phyloP scores from a whole-genome alignment of 2,797 vertebrate genomes.

The Ambastaia sidthimunki region DNA sequence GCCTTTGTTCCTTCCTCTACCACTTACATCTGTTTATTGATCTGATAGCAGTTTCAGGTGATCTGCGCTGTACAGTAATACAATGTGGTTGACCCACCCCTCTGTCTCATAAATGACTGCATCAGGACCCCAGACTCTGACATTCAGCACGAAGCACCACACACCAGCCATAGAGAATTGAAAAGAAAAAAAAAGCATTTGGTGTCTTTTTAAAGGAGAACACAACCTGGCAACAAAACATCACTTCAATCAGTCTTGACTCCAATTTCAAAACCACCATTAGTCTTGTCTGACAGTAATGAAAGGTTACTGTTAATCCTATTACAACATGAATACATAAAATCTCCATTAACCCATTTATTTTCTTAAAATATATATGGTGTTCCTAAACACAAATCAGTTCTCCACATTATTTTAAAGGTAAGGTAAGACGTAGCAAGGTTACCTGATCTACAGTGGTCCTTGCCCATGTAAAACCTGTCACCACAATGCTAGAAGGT shows the following conservation, averaged over 20 bases:
- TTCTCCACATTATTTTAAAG: neutral
- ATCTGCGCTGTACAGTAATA: constrained; percentile 43
- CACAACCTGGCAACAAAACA: neutral
- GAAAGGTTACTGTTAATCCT: neutral
- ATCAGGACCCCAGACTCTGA: constrained; percentile 30
- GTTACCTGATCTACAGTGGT: too few species aligned
- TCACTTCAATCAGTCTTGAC: neutral
- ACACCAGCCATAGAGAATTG: neutral
- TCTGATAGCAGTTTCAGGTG: constrained; percentile 40
- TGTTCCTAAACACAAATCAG: neutral
- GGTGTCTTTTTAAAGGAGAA: neutral
- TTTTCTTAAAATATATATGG: neutral
- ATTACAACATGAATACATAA: neutral
- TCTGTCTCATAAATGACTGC: constrained; percentile 15
- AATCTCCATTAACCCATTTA: neutral
- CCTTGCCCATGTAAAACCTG: too few species aligned
- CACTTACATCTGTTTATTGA: constrained; percentile 40
- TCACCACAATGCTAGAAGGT: too few species aligned
- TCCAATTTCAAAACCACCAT: constrained; percentile 7
- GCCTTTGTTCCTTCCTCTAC: constrained; percentile 42
- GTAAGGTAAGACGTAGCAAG: too few species aligned
- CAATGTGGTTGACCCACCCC: constrained; percentile 9
- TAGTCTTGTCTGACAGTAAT: neutral
- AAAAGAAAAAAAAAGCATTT: neutral
- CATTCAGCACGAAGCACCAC: neutral